phyloP scores from a whole-genome alignment of 2,113 vertebrate species.

The Cricetomys ansorgei region DNA sequence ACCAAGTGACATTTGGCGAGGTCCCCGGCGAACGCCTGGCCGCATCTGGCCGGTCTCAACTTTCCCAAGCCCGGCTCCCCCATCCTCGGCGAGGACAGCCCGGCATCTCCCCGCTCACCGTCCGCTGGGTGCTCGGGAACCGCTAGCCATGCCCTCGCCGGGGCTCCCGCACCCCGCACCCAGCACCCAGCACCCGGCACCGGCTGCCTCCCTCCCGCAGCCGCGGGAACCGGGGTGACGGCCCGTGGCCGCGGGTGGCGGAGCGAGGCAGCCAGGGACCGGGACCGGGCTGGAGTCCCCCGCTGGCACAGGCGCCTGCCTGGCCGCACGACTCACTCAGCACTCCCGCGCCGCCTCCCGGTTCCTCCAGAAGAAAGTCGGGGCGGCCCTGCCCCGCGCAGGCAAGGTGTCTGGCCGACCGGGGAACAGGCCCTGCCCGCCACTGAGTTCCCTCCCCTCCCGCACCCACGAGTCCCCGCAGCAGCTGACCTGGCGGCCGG shows the following conservation, averaged over 20 bases:
- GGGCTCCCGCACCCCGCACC: not conserved
- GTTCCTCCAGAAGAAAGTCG: not conserved
- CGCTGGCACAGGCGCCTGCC: not conserved
- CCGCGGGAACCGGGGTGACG: constrained; percentile 58
- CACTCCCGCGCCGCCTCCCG: not conserved
- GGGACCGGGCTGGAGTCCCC: not conserved
- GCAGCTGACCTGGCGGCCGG: constrained; percentile 72
- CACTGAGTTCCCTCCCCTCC: constrained; percentile 12
- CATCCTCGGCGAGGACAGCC: not conserved
- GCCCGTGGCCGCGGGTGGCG: constrained; percentile 62
- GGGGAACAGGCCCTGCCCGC: constrained; percentile 40
- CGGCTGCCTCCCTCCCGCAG: constrained; percentile 47
- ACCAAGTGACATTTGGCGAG: constrained; percentile 53
- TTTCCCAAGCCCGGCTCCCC: not conserved
- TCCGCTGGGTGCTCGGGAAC: not conserved
- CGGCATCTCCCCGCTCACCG: not conserved
- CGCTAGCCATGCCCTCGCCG: not conserved
- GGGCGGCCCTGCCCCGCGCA: not conserved
- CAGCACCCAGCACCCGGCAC: not conserved
- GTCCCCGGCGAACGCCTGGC: not conserved
- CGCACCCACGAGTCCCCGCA: not conserved
- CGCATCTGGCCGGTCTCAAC: not conserved
- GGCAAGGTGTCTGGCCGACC: constrained; percentile 59
- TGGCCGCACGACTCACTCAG: not conserved
- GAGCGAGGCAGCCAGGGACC: not conserved